Percentiles rank a stretch among this genome's conserved stretches.
Conservation (phyloP, 1,140 invertebrate species). For the Drosophila sproati region DNA sequence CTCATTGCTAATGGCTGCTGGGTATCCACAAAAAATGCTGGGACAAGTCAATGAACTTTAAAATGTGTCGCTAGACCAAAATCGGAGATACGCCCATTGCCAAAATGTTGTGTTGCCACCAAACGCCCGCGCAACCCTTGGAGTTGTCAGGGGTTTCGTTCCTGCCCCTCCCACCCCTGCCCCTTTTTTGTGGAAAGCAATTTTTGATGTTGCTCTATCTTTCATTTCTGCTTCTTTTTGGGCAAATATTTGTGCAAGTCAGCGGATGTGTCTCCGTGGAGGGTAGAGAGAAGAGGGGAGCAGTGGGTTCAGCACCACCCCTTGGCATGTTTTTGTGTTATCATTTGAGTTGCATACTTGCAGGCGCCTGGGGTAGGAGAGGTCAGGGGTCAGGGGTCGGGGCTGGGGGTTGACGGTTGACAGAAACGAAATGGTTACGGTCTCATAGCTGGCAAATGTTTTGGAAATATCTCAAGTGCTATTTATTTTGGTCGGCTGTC, state of each 20-base stretch:
- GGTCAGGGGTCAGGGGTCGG: constrained; percentile 16
- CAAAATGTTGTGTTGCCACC: constrained; percentile 27
- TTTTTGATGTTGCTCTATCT: constrained; percentile 39
- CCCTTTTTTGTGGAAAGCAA: constrained; percentile 17
- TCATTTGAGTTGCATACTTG: constrained; percentile 69
- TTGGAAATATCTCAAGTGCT: constrained; percentile 80
- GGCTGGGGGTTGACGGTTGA: background rate
- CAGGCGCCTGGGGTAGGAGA: constrained; percentile 25
- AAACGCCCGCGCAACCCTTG: constrained; percentile 26
- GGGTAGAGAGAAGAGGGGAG: background rate
- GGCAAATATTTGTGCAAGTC: constrained; percentile 78
- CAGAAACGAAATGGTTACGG: constrained; percentile 51
- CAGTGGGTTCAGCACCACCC: constrained; percentile 16
- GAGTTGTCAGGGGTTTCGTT: background rate
- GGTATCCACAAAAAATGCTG: constrained; percentile 26
- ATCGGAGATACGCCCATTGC: constrained; percentile 29
- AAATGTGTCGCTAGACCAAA: constrained; percentile 44
- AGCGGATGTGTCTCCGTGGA: constrained; percentile 37
- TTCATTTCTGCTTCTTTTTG: constrained; percentile 43
- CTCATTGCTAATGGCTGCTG: background rate
- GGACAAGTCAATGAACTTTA: constrained; percentile 75
- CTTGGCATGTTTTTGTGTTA: constrained; percentile 58
- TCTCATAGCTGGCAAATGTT: constrained; percentile 70
- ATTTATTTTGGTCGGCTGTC: constrained; percentile 70
- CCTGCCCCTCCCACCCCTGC: background rate